Percentiles rank a stretch among this genome's conserved stretches.
phyloP scores from a whole-genome alignment of 2,888 invertebrate genomes.

The Trichogramma evanescens region DNA sequence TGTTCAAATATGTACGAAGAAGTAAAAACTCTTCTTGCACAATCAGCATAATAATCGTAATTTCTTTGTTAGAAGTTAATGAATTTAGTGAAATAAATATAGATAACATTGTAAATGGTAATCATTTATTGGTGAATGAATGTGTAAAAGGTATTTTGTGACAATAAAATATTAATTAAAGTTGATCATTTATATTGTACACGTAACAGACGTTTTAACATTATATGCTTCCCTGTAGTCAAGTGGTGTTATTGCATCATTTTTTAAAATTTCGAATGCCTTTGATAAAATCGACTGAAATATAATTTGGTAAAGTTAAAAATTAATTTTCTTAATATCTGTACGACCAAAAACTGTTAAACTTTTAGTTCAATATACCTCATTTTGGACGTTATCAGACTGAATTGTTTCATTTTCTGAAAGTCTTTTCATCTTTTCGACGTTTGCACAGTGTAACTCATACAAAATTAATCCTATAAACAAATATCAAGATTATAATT shows the following conservation, averaged over 20 bases:
- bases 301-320: background rate
- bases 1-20: slow-evolving; percentile 51
- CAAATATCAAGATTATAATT: slow-evolving; percentile 8
- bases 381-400: slow-evolving; percentile 9
- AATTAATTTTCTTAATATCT: slow-evolving; percentile 4
- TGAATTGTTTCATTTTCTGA: slow-evolving; percentile 12
- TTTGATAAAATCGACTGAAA: slow-evolving; percentile 49
- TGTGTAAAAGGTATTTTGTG: background rate
- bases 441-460: slow-evolving; percentile 36
- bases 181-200: background rate
- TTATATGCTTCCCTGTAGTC: slow-evolving; percentile 28
- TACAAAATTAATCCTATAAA: slow-evolving; percentile 39
- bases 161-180: background rate
- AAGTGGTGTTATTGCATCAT: slow-evolving; percentile 52
- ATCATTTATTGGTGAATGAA: background rate
- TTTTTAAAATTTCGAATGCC: slow-evolving; percentile 52
- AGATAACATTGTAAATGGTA: slow-evolving; percentile 2
- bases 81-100: background rate
- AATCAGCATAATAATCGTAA: slow-evolving; percentile 29
- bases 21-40: slow-evolving; percentile 52
- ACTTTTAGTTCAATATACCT: slow-evolving; percentile 16
- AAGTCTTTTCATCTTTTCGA: slow-evolving; percentile 30
- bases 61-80: slow-evolving; percentile 15
- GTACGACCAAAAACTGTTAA: background rate
- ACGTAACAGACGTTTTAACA: background rate